phyloP scores from a whole-genome alignment of 2,113 vertebrate genomes.

The Python bivittatus region DNA sequence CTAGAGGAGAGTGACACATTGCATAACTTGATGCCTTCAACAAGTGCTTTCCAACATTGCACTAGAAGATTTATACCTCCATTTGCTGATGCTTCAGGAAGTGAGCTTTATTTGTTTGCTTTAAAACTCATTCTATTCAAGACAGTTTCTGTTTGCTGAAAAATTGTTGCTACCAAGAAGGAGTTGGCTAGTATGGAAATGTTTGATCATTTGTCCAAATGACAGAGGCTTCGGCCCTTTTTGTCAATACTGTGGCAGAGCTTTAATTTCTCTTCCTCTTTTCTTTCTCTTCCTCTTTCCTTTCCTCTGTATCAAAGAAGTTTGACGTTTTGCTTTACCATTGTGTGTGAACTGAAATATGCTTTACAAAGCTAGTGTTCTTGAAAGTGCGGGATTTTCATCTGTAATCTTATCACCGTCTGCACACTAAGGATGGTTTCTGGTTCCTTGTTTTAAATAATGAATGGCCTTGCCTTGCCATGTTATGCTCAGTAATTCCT shows the following conservation, averaged over 20 bases:
- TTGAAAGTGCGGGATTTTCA: neutral
- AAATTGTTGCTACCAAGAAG: neutral
- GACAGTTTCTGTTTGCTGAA: neutral
- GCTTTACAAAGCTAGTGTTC: neutral
- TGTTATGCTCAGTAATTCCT: neutral
- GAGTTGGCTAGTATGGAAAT: neutral
- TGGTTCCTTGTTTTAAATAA: neutral
- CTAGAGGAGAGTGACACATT: neutral
- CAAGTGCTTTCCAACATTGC: neutral
- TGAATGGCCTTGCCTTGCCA: slow-evolving; percentile 9
- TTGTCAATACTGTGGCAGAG: neutral
- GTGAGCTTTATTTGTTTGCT: neutral
- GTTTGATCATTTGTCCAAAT: neutral
- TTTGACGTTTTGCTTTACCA: neutral
- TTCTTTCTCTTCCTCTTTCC: slow-evolving; percentile 1
- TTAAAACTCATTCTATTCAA: neutral
- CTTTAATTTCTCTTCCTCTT: neutral
- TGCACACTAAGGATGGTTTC: rapidly evolving
- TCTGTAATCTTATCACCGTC: neutral
- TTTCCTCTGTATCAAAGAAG: neutral
- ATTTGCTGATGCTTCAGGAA: neutral
- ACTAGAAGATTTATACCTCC: neutral
- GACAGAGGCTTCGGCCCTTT: neutral
- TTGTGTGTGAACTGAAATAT: neutral
- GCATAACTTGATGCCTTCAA: neutral